Evolutionary conservation across 1,140 invertebrate species (phyloP), one percentile per base, ranked within the genome.

Genomic region (Rhagoletis zephyria): DNA sequence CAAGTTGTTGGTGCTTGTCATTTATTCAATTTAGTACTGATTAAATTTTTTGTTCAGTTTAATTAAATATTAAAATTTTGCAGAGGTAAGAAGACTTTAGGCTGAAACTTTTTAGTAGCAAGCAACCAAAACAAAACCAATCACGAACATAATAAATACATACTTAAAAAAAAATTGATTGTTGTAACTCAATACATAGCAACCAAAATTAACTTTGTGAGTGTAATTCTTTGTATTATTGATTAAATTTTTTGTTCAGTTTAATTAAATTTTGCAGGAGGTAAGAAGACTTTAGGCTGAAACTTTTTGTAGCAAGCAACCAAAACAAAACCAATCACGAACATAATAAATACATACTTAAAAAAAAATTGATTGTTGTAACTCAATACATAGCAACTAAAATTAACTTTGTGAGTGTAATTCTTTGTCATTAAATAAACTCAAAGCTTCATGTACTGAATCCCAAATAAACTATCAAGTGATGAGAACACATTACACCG

Each of bases 11-110:
- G 56, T n/a, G 48, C 16, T 81, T 81, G 74, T 81, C 10, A 48
- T 81, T 56, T 56, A 19, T 48, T 56, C 19, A 56, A 59, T 1
- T 2, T 81, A n/a, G 59, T 56, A 56, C 2, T 30, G 30, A 30
- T 30, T 7, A 77, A 81, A 10, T 56, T 81, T 30, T 48, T 19
- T 30, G 19, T 56, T 81, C 48, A 81, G 5, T n/a, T n/a, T n/a
- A n/a, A n/a, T n/a, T n/a, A n/a, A n/a, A n/a, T n/a, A n/a, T n/a
- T n/a, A n/a, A 48, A 74, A 48, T 45, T 74, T 74, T 74, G 67
- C 67, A 74, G n/a, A 74, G 67, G 67, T 74, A 74, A 74, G 67
- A 74, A 74, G 67, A 74, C 67, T 65, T 65, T 74, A 48, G 67
- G 67, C 67, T 74, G 67, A 74, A 74, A 81, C 74, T 56, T 19